A percentile compares a stretch with the other conserved stretches of the same genome.
Evolutionary conservation across 2,113 vertebrate genomes (phyloP).

Genomic region (Prolemur simus): DNA sequence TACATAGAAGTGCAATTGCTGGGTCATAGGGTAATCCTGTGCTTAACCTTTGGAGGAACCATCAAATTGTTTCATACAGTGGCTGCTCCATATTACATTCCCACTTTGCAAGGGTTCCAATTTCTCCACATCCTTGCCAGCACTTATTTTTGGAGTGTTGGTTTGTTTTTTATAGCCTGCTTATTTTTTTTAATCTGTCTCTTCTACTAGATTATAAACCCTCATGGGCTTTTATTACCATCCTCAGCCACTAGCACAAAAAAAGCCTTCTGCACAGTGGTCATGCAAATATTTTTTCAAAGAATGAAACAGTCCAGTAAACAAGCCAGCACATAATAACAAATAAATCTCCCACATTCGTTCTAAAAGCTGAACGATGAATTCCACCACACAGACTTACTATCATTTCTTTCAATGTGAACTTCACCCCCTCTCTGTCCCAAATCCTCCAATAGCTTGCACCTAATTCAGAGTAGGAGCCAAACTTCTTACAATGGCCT

Average conservation of each 20-base stretch:
- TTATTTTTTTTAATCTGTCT: not conserved
- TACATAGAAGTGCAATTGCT: too few relatives aligned
- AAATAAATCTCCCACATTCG: accelerated
- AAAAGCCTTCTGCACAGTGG: accelerated
- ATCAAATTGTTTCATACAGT: not conserved
- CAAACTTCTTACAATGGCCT: not conserved
- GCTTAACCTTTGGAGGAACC: too few relatives aligned
- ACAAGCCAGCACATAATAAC: not conserved
- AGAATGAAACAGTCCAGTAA: not conserved
- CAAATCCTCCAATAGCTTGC: not conserved
- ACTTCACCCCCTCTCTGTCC: not conserved
- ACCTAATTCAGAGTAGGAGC: not conserved
- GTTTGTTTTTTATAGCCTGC: not conserved
- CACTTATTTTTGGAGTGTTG: not conserved
- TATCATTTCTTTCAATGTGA: accelerated
- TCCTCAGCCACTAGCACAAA: not conserved
- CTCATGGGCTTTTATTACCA: accelerated
- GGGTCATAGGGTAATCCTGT: not conserved
- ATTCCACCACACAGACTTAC: accelerated
- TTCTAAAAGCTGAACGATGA: accelerated
- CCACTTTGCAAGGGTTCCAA: too few relatives aligned
- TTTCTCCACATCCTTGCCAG: not conserved
- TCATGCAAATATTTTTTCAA: not conserved
- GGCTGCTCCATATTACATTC: too few relatives aligned
- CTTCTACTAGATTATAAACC: not conserved